Percentiles rank a stretch among this genome's conserved stretches.
Conservation (phyloP, 1,140 invertebrate genomes). For the Homalodisca vitripennis region DNA sequence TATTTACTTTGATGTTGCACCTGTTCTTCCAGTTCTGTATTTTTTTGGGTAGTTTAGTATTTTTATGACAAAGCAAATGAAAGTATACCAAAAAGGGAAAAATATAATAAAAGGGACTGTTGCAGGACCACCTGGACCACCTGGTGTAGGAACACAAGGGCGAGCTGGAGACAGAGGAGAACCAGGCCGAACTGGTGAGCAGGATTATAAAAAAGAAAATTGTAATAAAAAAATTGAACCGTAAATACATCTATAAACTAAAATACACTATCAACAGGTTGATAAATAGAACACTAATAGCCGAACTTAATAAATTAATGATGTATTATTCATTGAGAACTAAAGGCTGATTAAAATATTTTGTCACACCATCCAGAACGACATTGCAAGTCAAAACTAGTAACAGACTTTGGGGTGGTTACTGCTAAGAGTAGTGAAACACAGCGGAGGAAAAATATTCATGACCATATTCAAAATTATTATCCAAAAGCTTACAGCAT, state of each 20-base stretch:
- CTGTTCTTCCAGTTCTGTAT: too few relatives aligned
- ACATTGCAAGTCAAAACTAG: too few relatives aligned
- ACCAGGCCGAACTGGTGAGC: slow-evolving; percentile 59
- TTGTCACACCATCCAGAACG: background rate
- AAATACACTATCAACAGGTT: background rate
- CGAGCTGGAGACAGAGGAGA: slow-evolving; percentile 62
- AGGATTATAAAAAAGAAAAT: slow-evolving; percentile 25
- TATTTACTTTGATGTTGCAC: too few relatives aligned
- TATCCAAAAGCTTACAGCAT: too few relatives aligned
- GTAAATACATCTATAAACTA: background rate
- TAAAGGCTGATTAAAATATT: background rate
- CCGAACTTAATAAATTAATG: background rate
- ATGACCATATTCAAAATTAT: too few relatives aligned
- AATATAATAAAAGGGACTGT: too few relatives aligned
- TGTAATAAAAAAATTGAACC: background rate
- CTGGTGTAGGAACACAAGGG: slow-evolving; percentile 58
- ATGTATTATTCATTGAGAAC: background rate
- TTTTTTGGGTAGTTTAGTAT: too few relatives aligned
- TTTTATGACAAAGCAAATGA: too few relatives aligned
- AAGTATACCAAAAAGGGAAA: too few relatives aligned
- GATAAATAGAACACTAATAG: background rate
- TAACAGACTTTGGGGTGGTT: too few relatives aligned
- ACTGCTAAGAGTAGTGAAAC: too few relatives aligned
- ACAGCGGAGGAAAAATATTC: too few relatives aligned
- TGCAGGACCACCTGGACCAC: slow-evolving; percentile 59